A percentile compares a stretch with the other conserved stretches of the same genome.
phyloP scores from a whole-genome alignment of 1,140 invertebrate genomes.

The Carcinoscorpius rotundicauda region DNA sequence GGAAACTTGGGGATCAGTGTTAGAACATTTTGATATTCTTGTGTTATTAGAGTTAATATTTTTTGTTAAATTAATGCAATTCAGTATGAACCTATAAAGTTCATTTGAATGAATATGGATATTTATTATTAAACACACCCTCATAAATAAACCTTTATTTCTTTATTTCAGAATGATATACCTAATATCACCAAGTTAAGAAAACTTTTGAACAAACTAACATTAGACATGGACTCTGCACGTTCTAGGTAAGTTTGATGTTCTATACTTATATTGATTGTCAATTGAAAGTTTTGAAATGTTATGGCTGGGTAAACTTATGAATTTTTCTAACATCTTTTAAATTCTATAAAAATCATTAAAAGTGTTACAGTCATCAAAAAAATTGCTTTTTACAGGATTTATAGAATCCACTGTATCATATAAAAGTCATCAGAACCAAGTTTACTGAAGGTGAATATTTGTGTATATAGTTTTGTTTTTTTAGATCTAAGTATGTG shows the following conservation, averaged over 20 bases:
- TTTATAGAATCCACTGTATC: not conserved
- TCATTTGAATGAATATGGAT: too few relatives aligned
- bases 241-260: slow-evolving; percentile 52
- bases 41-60: too few relatives aligned
- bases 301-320: not conserved
- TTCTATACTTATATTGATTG: slow-evolving; percentile 13
- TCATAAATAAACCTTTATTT: not conserved
- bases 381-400: slow-evolving; percentile 29
- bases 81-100: too few relatives aligned
- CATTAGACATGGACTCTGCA: slow-evolving; percentile 76
- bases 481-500: too few relatives aligned
- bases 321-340: slow-evolving; percentile 31
- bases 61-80: too few relatives aligned
- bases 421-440: too few relatives aligned
- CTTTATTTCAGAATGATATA: slow-evolving; percentile 50
- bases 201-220: slow-evolving; percentile 67
- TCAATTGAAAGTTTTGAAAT: not conserved
- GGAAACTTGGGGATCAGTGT: too few relatives aligned
- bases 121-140: too few relatives aligned
- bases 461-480: too few relatives aligned
- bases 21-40: too few relatives aligned
- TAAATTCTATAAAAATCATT: slow-evolving; percentile 3
- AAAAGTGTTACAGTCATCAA: slow-evolving; percentile 11
- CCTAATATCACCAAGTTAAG: slow-evolving; percentile 74
- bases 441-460: too few relatives aligned